Evolutionary conservation across 2,797 vertebrate species (phyloP).

Genomic region (Coendou prehensilis): DNA sequence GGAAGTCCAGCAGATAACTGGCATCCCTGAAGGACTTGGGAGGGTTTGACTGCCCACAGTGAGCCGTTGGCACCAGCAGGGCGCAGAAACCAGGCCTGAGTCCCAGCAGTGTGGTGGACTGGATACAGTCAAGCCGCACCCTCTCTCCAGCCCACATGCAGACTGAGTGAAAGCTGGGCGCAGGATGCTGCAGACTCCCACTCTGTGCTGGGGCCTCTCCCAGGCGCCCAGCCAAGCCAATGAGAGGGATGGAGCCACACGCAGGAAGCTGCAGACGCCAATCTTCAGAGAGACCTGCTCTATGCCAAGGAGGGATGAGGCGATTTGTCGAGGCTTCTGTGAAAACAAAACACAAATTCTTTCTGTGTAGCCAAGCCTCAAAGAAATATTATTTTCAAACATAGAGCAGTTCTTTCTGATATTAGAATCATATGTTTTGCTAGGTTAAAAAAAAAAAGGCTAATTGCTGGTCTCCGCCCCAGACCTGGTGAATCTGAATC

Average conservation of each 20-base stretch:
- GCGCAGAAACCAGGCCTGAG: not conserved
- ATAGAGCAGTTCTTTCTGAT: not conserved
- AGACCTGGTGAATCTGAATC: not conserved
- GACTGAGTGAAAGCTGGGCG: not conserved
- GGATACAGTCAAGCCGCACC: not conserved
- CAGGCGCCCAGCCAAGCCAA: not conserved
- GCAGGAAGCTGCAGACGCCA: not conserved
- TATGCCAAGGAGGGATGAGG: not conserved
- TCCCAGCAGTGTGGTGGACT: not conserved
- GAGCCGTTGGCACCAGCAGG: slow-evolving; percentile 41
- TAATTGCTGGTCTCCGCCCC: not conserved
- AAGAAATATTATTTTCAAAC: not conserved
- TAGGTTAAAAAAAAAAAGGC: not conserved
- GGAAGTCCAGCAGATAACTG: slow-evolving; percentile 57
- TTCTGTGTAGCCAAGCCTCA: slow-evolving; percentile 26
- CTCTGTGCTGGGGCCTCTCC: not conserved
- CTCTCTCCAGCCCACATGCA: not conserved
- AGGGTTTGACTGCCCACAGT: not conserved
- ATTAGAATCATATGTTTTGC: not conserved
- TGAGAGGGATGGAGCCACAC: not conserved
- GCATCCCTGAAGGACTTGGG: slow-evolving; percentile 25
- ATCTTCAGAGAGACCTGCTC: not conserved
- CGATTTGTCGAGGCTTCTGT: not conserved
- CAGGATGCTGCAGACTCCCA: not conserved
- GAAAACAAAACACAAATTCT: slow-evolving; percentile 18